Percentiles rank a stretch among this genome's conserved stretches.
Evolutionary conservation across 2,888 invertebrate genomes (phyloP).

Genomic region (Mellilla xanthometata): DNA sequence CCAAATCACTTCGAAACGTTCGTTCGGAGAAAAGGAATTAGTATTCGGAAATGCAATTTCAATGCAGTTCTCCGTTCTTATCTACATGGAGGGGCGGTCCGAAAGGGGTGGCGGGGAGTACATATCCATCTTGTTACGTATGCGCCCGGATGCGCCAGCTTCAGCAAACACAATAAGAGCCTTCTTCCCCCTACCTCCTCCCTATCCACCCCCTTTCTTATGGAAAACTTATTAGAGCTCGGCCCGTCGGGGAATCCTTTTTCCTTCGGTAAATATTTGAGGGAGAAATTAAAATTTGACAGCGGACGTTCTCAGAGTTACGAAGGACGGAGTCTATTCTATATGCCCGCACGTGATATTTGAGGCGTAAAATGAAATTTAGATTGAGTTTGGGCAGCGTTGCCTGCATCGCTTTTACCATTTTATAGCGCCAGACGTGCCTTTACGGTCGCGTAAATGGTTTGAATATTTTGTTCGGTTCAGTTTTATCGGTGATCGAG

Average conservation of each 20-base stretch:
- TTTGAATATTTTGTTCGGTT: slow-evolving; percentile 36
- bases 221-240: slow-evolving; percentile 82
- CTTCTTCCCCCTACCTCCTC: slow-evolving; percentile 53
- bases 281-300: slow-evolving; percentile 83
- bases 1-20: slow-evolving; percentile 34
- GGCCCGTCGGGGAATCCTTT: slow-evolving; percentile 81
- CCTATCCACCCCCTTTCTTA: slow-evolving; percentile 61
- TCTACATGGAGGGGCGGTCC: slow-evolving; percentile 64
- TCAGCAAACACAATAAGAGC: slow-evolving; percentile 82
- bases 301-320: slow-evolving; percentile 63
- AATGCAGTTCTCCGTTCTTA: slow-evolving; percentile 63
- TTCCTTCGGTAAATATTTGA: slow-evolving; percentile 83
- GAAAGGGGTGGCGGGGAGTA: slow-evolving; percentile 64
- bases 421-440: slow-evolving; percentile 36
- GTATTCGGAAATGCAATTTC: slow-evolving; percentile 80
- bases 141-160: slow-evolving; percentile 81
- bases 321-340: slow-evolving; percentile 70
- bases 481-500: slow-evolving; percentile 19
- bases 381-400: slow-evolving; percentile 75
- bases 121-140: slow-evolving; percentile 82
- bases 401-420: slow-evolving; percentile 41
- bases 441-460: slow-evolving; percentile 35
- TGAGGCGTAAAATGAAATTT: slow-evolving; percentile 81
- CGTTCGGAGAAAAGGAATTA: slow-evolving; percentile 66
- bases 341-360: slow-evolving; percentile 76